phyloP scores from a whole-genome alignment of 2,797 vertebrate species.

The Parauchenoglanis punctatus region DNA sequence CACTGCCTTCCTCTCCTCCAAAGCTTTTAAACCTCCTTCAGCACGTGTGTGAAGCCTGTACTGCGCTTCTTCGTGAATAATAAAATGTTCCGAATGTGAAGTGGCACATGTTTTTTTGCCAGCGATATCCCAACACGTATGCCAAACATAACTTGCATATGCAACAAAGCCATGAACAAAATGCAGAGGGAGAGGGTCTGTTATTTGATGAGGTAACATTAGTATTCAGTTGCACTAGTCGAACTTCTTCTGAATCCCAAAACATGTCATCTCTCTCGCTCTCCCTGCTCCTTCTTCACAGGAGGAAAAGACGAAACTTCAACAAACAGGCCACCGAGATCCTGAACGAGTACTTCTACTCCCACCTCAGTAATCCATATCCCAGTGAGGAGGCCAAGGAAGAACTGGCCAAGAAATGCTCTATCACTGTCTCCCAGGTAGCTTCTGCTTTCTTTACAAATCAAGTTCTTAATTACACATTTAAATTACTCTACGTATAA shows the following conservation, averaged over 20 bases:
- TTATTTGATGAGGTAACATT: slow-evolving; percentile 34
- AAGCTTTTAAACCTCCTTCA: slow-evolving; percentile 41
- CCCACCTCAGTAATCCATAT: slow-evolving; percentile 98
- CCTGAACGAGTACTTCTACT: slow-evolving; percentile 99
- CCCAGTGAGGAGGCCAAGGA: slow-evolving; percentile 99
- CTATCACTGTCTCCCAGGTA: slow-evolving; percentile 99
- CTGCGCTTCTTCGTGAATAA: slow-evolving; percentile 31
- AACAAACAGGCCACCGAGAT: slow-evolving; percentile 99
- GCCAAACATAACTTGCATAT: slow-evolving; percentile 25
- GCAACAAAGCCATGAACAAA: slow-evolving; percentile 23
- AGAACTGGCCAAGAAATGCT: slow-evolving; percentile 98
- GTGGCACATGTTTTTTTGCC: slow-evolving; percentile 21
- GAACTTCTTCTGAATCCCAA: slow-evolving; percentile 24
- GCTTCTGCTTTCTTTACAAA: not conserved
- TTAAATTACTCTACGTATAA: not conserved
- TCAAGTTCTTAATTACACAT: slow-evolving; percentile 8
- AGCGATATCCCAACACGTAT: slow-evolving; percentile 18
- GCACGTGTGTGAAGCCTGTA: slow-evolving; percentile 37
- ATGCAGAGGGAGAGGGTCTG: slow-evolving; percentile 5
- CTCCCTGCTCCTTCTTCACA: slow-evolving; percentile 56
- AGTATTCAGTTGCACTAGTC: slow-evolving; percentile 27
- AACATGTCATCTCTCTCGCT: slow-evolving; percentile 11
- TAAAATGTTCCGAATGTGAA: slow-evolving; percentile 12
- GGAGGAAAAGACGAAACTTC: slow-evolving; percentile 98
- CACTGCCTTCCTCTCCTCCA: slow-evolving; percentile 24